Percentiles rank a stretch among this genome's conserved stretches.
phyloP scores from a whole-genome alignment of 1,140 invertebrate species.

The Drosophila subpulchrella region DNA sequence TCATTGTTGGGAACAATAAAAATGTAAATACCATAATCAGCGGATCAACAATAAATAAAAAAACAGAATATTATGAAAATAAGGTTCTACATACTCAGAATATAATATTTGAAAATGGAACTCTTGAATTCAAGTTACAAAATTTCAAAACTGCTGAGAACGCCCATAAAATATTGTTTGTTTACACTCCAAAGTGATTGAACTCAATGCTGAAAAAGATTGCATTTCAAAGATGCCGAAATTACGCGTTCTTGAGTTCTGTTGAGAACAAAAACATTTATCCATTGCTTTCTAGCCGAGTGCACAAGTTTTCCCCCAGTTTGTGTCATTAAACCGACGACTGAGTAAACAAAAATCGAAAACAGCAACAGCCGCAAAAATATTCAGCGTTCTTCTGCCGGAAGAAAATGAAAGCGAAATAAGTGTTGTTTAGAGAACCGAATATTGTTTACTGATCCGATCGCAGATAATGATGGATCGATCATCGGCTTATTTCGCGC shows the following conservation, averaged over 20 bases:
- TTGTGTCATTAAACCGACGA: conserved; percentile 59
- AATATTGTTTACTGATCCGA: conserved; percentile 37
- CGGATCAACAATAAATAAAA: too few relatives aligned
- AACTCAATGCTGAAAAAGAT: conserved; percentile 2
- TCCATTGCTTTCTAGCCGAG: neutral
- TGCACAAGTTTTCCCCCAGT: conserved; percentile 29
- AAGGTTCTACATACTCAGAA: too few relatives aligned
- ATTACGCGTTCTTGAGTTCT: conserved; percentile 7
- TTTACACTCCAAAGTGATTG: conserved; percentile 5
- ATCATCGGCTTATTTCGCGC: neutral
- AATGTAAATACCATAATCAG: too few relatives aligned
- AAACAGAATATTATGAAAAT: too few relatives aligned
- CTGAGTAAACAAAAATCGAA: conserved; percentile 25
- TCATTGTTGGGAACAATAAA: too few relatives aligned
- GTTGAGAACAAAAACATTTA: conserved; percentile 32
- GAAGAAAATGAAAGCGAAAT: conserved; percentile 62
- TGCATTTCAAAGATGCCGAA: conserved; percentile 16
- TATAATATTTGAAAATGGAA: too few relatives aligned
- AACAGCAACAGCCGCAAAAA: conserved; percentile 9
- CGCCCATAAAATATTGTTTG: conserved; percentile 11
- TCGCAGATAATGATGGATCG: conserved; percentile 33
- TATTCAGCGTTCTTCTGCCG: conserved; percentile 17
- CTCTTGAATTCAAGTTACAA: too few relatives aligned
- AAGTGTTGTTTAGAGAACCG: conserved; percentile 17
- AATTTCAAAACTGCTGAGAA: neutral